These are phyloP conservation scores for Nyctereutes procyonoides DNA, from an alignment of 2,113 vertebrate genomes.

Conservation along the genomic window DNA sequence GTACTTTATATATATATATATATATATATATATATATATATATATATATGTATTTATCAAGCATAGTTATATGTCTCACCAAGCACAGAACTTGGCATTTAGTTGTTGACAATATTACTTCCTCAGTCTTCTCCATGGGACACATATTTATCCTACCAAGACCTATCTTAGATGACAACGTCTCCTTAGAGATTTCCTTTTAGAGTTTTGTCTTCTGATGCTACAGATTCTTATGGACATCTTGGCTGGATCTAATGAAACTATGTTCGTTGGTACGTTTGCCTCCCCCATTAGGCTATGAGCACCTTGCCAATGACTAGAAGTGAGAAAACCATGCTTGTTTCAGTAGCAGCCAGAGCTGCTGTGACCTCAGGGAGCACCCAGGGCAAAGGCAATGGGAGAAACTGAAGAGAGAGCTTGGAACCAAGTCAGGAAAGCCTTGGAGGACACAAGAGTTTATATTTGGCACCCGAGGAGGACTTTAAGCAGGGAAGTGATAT, in stretches of 20 bases:
- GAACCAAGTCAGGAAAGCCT: neutral
- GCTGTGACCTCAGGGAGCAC: neutral
- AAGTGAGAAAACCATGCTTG: neutral
- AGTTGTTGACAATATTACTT: neutral
- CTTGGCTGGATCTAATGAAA: neutral
- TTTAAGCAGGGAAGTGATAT: neutral
- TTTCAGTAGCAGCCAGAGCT: neutral
- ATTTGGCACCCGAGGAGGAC: neutral
- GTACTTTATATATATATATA: neutral
- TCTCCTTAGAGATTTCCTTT: neutral
- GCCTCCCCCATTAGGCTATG: neutral
- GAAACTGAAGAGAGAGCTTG: neutral
- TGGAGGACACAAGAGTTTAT: neutral
- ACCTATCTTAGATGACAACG: neutral
- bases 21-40: neutral
- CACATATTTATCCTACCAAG: neutral
- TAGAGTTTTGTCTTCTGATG: neutral
- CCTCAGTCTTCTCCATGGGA: neutral
- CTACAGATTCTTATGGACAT: neutral
- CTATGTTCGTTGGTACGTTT: neutral
- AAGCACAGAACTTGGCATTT: neutral
- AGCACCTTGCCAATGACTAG: neutral
- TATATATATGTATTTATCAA: neutral
- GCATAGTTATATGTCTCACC: neutral
- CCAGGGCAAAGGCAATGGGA: neutral